Percentiles rank a stretch among this genome's conserved stretches.
phyloP scores from a whole-genome alignment of 2,797 vertebrate species.

The Pogoniulus pusillus region DNA sequence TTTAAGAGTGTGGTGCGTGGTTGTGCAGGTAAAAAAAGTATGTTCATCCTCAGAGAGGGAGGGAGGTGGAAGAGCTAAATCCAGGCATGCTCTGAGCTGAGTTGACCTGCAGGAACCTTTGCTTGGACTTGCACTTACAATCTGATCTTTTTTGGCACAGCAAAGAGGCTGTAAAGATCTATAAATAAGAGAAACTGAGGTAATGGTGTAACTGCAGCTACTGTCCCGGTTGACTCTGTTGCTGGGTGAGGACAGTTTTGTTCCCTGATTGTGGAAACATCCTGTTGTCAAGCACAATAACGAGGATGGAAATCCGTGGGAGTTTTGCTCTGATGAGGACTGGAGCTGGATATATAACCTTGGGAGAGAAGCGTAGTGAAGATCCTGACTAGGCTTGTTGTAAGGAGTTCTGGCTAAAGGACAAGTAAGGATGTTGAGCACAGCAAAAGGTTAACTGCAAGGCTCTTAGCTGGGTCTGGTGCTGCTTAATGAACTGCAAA shows the following conservation, averaged over 20 bases:
- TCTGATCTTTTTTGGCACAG: conserved; percentile 64
- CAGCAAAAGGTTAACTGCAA: conserved; percentile 16
- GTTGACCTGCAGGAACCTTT: conserved; percentile 15
- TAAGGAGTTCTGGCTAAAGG: neutral
- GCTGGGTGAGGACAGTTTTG: neutral
- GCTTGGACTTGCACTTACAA: neutral
- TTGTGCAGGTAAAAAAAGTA: neutral
- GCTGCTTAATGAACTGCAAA: conserved; percentile 33
- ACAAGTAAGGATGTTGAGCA: neutral
- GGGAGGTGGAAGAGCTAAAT: neutral
- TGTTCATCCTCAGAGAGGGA: neutral
- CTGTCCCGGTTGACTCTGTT: neutral
- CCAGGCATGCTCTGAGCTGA: neutral
- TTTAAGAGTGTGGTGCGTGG: neutral
- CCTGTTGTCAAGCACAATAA: neutral
- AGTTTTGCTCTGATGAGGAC: neutral
- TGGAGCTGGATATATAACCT: neutral
- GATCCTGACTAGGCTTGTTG: neutral
- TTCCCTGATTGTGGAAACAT: neutral
- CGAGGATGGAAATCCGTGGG: neutral
- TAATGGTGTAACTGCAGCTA: conserved; percentile 13
- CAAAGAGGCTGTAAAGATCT: conserved; percentile 28
- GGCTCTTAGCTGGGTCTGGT: conserved; percentile 11
- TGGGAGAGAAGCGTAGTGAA: neutral
- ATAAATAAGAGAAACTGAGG: conserved; percentile 69